Conservation (phyloP, 1,140 invertebrate genomes). For the Achroia grisella region DNA sequence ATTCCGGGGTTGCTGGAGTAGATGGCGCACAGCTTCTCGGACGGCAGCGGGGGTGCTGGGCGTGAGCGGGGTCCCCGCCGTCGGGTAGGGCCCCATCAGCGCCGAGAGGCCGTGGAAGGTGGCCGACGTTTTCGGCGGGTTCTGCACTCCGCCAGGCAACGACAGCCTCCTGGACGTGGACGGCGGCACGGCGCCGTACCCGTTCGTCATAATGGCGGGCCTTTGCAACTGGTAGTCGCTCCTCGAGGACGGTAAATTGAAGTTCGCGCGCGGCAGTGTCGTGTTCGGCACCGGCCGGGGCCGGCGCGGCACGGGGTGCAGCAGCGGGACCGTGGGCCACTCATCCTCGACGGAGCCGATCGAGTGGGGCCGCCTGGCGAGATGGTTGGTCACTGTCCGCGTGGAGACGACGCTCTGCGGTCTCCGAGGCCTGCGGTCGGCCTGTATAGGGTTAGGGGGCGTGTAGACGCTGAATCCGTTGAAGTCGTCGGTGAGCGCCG, state of each 20-base stretch:
- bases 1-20: constrained; percentile 79
- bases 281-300: constrained; percentile 52
- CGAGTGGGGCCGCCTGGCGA: constrained; percentile 59
- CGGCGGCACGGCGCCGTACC: constrained; percentile 61
- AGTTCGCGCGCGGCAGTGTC: constrained; percentile 58
- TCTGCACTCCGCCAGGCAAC: constrained; percentile 50
- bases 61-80: constrained; percentile 60
- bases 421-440: constrained; percentile 50
- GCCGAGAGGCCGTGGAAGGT: constrained; percentile 77
- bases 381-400: constrained; percentile 35
- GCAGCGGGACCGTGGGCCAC: constrained; percentile 53
- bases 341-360: constrained; percentile 57
- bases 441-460: constrained; percentile 71
- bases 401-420: constrained; percentile 69
- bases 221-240: constrained; percentile 78
- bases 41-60: constrained; percentile 74
- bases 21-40: constrained; percentile 79
- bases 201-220: constrained; percentile 61
- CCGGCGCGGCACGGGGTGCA: constrained; percentile 59
- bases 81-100: constrained; percentile 33
- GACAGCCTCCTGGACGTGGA: constrained; percentile 50
- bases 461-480: constrained; percentile 74
- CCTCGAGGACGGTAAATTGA: constrained; percentile 71
- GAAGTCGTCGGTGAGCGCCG: constrained; percentile 64
- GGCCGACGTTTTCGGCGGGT: constrained; percentile 74